Percentiles rank a stretch among this genome's conserved stretches.
These are phyloP conservation scores for Toxotes lorentzi DNA, from an alignment of 2,797 vertebrate species.

Conservation along the genomic window DNA sequence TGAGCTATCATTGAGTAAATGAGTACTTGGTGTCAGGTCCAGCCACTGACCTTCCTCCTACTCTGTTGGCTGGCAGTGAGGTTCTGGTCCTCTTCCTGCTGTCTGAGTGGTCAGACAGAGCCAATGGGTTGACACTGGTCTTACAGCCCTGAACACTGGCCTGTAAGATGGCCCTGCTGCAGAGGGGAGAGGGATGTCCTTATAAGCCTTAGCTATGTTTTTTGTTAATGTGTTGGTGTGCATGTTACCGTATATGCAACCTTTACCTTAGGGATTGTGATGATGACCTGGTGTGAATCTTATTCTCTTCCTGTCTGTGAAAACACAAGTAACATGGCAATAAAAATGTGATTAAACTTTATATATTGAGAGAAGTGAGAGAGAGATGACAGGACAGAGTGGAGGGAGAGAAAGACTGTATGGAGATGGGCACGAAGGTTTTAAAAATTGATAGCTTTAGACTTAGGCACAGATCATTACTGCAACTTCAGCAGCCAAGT, in stretches of 20 bases:
- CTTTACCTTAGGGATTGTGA: slow-evolving; percentile 83
- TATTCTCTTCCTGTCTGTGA: slow-evolving; percentile 87
- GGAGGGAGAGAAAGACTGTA: slow-evolving; percentile 38
- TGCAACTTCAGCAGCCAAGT: slow-evolving; percentile 60
- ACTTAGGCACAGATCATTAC: slow-evolving; percentile 39
- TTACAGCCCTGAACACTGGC: slow-evolving; percentile 91
- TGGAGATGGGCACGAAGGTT: slow-evolving; percentile 49
- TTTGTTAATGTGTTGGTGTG: neutral
- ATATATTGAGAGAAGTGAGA: neutral
- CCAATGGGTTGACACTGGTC: slow-evolving; percentile 83
- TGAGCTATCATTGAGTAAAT: neutral
- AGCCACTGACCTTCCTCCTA: slow-evolving; percentile 89
- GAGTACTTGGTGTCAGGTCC: neutral
- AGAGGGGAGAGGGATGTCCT: slow-evolving; percentile 16
- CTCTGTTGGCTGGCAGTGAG: slow-evolving; percentile 89
- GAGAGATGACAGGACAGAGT: slow-evolving; percentile 27
- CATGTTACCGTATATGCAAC: neutral
- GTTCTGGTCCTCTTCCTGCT: slow-evolving; percentile 94
- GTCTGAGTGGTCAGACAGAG: slow-evolving; percentile 88
- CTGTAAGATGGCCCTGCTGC: slow-evolving; percentile 92
- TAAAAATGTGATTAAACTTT: slow-evolving; percentile 13
- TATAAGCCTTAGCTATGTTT: neutral
- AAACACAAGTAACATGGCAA: slow-evolving; percentile 55
- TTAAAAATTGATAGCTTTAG: slow-evolving; percentile 19
- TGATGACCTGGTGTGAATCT: slow-evolving; percentile 85